Conservation (phyloP, 2,888 invertebrate genomes). For the Thymelicus sylvestris region DNA sequence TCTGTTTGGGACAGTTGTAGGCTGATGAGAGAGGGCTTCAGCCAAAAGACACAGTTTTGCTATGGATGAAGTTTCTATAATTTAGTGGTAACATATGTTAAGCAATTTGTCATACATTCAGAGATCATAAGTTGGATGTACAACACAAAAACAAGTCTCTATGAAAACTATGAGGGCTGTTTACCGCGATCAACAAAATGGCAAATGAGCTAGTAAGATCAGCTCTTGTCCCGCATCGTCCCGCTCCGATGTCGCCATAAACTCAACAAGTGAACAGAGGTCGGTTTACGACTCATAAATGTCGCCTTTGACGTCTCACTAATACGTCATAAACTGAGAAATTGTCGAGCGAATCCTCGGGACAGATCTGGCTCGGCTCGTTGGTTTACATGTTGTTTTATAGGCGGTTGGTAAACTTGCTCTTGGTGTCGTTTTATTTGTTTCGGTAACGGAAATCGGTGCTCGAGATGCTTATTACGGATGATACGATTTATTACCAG, state of each 20-base stretch:
- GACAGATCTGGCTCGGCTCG: conserved; percentile 44
- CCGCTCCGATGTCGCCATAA: conserved; percentile 51
- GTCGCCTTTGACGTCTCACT: conserved; percentile 75
- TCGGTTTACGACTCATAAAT: conserved; percentile 74
- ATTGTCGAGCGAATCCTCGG: conserved; percentile 53
- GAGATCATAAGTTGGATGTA: too few relatives aligned
- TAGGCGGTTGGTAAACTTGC: conserved; percentile 31
- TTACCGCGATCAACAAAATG: conserved; percentile 14
- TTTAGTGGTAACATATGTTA: too few relatives aligned
- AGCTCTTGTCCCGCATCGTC: conserved; percentile 29
- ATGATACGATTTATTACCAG: neutral
- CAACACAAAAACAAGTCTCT: neutral
- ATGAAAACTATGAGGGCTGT: conserved; percentile 6
- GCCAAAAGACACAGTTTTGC: too few relatives aligned
- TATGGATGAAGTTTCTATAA: too few relatives aligned
- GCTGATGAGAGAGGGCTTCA: too few relatives aligned
- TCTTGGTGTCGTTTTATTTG: conserved; percentile 31
- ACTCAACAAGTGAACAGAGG: conserved; percentile 80
- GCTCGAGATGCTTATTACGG: neutral
- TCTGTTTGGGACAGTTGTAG: too few relatives aligned
- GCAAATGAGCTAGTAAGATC: conserved; percentile 41
- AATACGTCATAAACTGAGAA: conserved; percentile 74
- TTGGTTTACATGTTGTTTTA: conserved; percentile 46
- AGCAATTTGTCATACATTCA: too few relatives aligned
- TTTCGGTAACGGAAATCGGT: neutral